A percentile compares a stretch with the other conserved stretches of the same genome.
Evolutionary conservation across 53 echinoderm and acorn worm species (phyloP).

Genomic region (Paracentrotus lividus): DNA sequence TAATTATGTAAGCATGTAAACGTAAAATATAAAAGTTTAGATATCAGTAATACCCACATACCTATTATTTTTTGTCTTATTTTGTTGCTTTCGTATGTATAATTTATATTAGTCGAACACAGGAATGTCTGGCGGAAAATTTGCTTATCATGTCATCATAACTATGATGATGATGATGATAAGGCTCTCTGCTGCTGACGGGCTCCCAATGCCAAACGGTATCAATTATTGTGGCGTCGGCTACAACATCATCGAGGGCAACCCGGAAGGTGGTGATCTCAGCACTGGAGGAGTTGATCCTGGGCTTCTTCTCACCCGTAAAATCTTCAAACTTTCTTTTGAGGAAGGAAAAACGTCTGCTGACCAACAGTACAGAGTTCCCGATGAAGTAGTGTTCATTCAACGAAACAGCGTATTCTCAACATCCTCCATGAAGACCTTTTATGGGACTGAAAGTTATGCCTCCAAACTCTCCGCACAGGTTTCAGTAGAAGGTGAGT

Average conservation of each 20-base stretch:
- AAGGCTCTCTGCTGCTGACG: no score
- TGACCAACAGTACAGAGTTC: conserved; percentile 65
- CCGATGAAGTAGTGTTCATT: conserved; percentile 76
- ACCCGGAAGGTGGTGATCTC: conserved; percentile 76
- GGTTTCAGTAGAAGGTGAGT: conserved; percentile 60
- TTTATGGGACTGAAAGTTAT: conserved; percentile 79
- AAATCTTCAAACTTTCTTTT: conserved; percentile 74
- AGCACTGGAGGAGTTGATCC: conserved; percentile 77
- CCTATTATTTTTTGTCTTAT: no score
- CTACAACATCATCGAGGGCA: conserved; percentile 81
- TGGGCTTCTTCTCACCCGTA: conserved; percentile 73
- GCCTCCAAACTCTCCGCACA: conserved; percentile 63
- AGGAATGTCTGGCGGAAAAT: no score
- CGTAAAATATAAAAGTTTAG: no score
- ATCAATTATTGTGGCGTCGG: conserved; percentile 75
- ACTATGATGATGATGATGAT: no score
- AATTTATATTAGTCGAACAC: no score
- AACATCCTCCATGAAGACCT: conserved; percentile 7
- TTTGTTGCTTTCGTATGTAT: no score
- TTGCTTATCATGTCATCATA: no score
- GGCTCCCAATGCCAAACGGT: not conserved
- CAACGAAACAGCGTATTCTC: conserved; percentile 61
- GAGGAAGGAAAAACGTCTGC: conserved; percentile 52
- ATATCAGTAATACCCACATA: no score
- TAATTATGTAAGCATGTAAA: no score